Evolutionary conservation across 2,888 invertebrate species (phyloP).

Genomic region (Pseudoips prasinana): DNA sequence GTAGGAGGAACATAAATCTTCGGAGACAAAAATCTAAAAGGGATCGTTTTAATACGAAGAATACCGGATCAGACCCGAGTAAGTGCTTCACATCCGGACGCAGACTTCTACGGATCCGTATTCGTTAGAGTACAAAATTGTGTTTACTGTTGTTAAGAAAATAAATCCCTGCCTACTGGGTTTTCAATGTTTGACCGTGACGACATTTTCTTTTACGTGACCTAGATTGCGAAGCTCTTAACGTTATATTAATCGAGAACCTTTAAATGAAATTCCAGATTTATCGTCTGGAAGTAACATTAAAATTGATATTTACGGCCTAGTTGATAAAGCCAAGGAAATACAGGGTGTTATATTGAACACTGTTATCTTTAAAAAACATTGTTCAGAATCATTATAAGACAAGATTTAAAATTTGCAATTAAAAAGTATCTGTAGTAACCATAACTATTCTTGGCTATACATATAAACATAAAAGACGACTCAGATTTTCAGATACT

Average conservation of each 20-base stretch:
- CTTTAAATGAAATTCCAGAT: conserved; percentile 18
- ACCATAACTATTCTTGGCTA: too few species aligned
- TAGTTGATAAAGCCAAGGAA: conserved; percentile 7
- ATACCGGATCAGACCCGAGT: conserved; percentile 19
- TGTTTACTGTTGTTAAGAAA: conserved; percentile 27
- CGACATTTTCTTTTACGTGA: conserved; percentile 13
- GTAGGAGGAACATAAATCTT: conserved; percentile 33
- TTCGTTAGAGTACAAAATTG: conserved; percentile 30
- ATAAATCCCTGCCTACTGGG: conserved; percentile 20
- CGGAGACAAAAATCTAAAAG: conserved; percentile 27
- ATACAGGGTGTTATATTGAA: too few species aligned
- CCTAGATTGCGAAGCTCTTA: conserved; percentile 4
- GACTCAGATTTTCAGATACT: too few species aligned
- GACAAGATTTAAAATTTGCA: too few species aligned
- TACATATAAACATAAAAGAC: too few species aligned
- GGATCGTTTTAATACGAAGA: conserved; percentile 32
- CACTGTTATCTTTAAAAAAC: too few species aligned
- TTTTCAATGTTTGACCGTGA: conserved; percentile 13
- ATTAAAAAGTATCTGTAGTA: too few species aligned
- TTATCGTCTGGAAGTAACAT: conserved; percentile 12
- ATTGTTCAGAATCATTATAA: too few species aligned
- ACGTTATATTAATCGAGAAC: conserved; percentile 8
- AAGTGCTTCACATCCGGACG: conserved; percentile 33
- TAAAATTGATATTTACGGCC: conserved; percentile 4
- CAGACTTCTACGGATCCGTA: conserved; percentile 11